A percentile compares a stretch with the other conserved stretches of the same genome.
Evolutionary conservation across 2,113 vertebrate genomes (phyloP).

Genomic region (Sinocyclocheilus rhinocerous): DNA sequence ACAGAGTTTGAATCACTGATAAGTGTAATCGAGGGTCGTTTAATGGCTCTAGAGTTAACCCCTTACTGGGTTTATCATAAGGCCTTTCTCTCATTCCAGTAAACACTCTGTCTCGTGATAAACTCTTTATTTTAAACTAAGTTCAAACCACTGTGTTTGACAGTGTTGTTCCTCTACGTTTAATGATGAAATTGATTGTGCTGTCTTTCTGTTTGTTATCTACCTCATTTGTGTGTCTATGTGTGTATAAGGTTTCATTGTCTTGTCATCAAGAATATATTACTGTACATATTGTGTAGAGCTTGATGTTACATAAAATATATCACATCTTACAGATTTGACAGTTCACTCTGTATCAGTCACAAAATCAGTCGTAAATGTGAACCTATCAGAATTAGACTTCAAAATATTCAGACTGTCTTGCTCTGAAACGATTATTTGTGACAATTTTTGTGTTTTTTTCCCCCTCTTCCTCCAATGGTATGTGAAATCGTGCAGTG

Average conservation of each 20-base stretch:
- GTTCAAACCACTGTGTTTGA: no score
- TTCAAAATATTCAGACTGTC: not conserved
- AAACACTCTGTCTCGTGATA: not conserved
- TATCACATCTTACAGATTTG: not conserved
- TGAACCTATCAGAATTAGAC: slow-evolving; percentile 20
- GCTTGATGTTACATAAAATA: slow-evolving; percentile 18
- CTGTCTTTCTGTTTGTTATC: slow-evolving; percentile 73
- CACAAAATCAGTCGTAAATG: slow-evolving; percentile 1
- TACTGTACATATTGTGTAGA: slow-evolving; percentile 16
- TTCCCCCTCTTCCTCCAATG: not conserved
- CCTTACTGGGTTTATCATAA: not conserved
- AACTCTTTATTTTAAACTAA: not conserved
- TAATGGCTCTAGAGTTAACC: slow-evolving; percentile 12
- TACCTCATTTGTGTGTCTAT: slow-evolving; percentile 83
- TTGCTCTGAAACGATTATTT: slow-evolving; percentile 22
- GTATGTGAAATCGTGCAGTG: slow-evolving; percentile 39
- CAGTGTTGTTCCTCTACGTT: not conserved
- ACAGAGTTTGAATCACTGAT: slow-evolving; percentile 4
- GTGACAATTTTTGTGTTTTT: not conserved
- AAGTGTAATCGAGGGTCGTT: not conserved
- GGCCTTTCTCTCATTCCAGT: slow-evolving; percentile 17
- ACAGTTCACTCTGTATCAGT: not conserved
- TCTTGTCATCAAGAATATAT: slow-evolving; percentile 12
- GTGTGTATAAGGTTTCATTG: slow-evolving; percentile 24
- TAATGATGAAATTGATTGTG: slow-evolving; percentile 21